Evolutionary conservation across 1,140 invertebrate genomes (phyloP).

Genomic region (Drosophila equinoxialis): DNA sequence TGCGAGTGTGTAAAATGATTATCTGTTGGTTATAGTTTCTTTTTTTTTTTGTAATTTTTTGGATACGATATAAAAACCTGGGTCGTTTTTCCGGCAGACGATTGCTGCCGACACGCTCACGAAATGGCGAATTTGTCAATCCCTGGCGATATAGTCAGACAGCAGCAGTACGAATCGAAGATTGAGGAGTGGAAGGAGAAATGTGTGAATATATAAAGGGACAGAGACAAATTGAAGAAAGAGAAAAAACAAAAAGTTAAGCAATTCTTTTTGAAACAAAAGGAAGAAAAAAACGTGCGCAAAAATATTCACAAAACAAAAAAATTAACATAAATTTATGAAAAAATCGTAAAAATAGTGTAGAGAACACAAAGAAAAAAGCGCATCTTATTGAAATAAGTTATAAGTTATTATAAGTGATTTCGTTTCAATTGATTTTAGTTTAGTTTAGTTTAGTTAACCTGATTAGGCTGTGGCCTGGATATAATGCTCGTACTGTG

Average conservation of each 20-base stretch:
- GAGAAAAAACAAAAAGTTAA: conserved; percentile 37
- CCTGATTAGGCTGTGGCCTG: conserved; percentile 83
- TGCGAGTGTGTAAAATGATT: conserved; percentile 18
- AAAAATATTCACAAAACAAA: conserved; percentile 14
- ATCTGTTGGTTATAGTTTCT: not conserved
- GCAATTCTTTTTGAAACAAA: conserved; percentile 16
- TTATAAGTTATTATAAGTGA: conserved; percentile 23
- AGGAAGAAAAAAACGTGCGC: conserved; percentile 40
- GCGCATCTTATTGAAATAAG: conserved; percentile 26
- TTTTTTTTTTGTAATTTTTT: conserved; percentile 25
- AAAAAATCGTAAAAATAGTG: not conserved
- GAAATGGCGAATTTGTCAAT: conserved; percentile 90
- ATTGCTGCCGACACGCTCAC: conserved; percentile 93
- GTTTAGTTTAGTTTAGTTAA: conserved; percentile 65
- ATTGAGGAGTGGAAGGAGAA: not conserved
- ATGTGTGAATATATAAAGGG: conserved; percentile 19
- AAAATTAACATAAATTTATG: not conserved
- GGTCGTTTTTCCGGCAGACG: conserved; percentile 91
- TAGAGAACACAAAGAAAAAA: conserved; percentile 22
- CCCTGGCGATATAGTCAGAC: conserved; percentile 83
- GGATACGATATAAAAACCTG: conserved; percentile 86
- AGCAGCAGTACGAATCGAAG: conserved; percentile 7
- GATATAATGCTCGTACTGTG: conserved; percentile 88
- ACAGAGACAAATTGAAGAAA: conserved; percentile 50
- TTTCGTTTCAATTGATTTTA: conserved; percentile 30